phyloP scores from a whole-genome alignment of 2,113 vertebrate species.

The Myrmecobius fasciatus region DNA sequence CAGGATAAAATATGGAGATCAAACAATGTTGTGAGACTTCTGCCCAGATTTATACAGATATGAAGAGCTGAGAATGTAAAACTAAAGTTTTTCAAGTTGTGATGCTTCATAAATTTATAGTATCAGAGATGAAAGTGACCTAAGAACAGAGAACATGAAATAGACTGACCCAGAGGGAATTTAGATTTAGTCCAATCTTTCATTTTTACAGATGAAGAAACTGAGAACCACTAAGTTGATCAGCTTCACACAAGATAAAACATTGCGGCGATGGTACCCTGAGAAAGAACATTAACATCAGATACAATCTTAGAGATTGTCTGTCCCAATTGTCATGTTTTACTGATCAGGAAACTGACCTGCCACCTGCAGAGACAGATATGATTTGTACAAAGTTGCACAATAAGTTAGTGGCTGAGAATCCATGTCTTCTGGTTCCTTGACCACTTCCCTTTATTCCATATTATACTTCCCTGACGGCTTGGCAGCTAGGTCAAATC shows the following conservation, averaged over 20 bases:
- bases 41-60: conserved; percentile 15
- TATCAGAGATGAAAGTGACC: not conserved
- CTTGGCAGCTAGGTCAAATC: conserved; percentile 38
- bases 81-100: conserved; percentile 14
- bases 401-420: not conserved
- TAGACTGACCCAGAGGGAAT: not conserved
- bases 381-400: not conserved
- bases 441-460: conserved; percentile 12
- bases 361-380: not conserved
- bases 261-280: not conserved
- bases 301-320: not conserved
- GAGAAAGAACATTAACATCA: not conserved
- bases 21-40: conserved; percentile 43
- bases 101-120: not conserved
- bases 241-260: not conserved
- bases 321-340: not conserved
- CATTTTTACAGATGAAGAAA: not conserved
- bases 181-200: not conserved
- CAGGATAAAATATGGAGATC: conserved; percentile 43
- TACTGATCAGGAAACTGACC: not conserved
- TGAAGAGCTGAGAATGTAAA: conserved; percentile 64
- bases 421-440: not conserved
- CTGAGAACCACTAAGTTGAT: not conserved
- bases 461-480: conserved; percentile 10
- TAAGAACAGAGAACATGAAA: not conserved